Conservation (phyloP, 2,888 invertebrate genomes). For the Galerucella calmariensis region DNA sequence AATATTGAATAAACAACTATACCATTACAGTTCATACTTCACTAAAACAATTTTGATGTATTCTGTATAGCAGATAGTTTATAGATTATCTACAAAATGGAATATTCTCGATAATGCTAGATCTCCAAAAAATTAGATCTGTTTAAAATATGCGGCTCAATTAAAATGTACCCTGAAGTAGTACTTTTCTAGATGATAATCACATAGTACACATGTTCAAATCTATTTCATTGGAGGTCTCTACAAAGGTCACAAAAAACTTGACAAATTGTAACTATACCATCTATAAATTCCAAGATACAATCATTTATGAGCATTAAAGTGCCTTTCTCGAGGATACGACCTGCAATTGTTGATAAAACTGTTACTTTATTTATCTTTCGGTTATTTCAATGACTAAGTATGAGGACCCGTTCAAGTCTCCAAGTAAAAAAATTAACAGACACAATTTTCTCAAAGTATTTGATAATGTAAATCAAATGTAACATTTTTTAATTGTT, state of each 20-base stretch:
- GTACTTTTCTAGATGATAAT: not conserved
- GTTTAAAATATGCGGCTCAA: too few relatives aligned
- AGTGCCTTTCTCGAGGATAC: slow-evolving; percentile 17
- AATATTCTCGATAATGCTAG: not conserved
- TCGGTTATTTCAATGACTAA: not conserved
- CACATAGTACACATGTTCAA: not conserved
- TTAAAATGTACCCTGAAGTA: too few relatives aligned
- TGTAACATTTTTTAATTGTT: slow-evolving; percentile 30
- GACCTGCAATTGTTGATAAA: slow-evolving; percentile 18
- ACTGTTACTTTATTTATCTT: slow-evolving; percentile 3
- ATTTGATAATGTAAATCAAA: slow-evolving; percentile 34
- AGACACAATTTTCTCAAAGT: slow-evolving; percentile 22
- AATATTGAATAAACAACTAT: not conserved
- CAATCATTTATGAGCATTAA: slow-evolving; percentile 19
- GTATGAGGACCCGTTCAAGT: slow-evolving; percentile 15
- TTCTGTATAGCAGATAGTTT: not conserved
- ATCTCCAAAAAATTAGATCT: not conserved
- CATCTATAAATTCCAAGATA: slow-evolving; percentile 17
- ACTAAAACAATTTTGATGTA: not conserved
- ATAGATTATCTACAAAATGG: slow-evolving; percentile 2
- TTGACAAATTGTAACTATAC: slow-evolving; percentile 11
- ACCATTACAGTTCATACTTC: not conserved
- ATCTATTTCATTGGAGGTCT: not conserved
- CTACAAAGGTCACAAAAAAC: not conserved
- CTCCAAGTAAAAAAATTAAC: slow-evolving; percentile 17